Conservation (phyloP, 2,113 vertebrate species). For the Channa argus region DNA sequence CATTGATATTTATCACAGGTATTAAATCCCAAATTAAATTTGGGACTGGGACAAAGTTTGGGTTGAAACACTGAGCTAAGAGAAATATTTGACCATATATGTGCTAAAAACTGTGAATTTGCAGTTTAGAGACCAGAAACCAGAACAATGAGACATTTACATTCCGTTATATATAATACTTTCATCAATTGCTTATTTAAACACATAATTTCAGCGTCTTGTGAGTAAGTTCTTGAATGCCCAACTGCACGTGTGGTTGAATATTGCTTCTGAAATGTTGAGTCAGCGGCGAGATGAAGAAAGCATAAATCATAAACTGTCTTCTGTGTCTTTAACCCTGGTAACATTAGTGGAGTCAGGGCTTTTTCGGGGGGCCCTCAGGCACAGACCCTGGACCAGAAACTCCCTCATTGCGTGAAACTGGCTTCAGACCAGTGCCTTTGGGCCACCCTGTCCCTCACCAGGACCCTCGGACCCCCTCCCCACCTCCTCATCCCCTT, state of each 20-base stretch:
- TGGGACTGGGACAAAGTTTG: neutral
- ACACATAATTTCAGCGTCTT: neutral
- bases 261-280: neutral
- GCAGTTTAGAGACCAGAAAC: neutral
- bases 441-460: slow-evolving; percentile 23
- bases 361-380: slow-evolving; percentile 12
- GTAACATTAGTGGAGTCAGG: neutral
- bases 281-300: neutral
- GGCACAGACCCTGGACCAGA: slow-evolving; percentile 25
- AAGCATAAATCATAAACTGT: neutral
- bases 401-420: slow-evolving; percentile 16
- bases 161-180: neutral
- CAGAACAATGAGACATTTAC: neutral
- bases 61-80: neutral
- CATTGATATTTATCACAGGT: neutral
- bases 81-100: neutral
- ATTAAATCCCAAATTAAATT: too few species aligned
- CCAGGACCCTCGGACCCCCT: slow-evolving; percentile 29
- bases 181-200: neutral
- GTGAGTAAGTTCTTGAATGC: neutral
- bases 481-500: slow-evolving; percentile 36
- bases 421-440: slow-evolving; percentile 39
- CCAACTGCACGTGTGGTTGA: neutral
- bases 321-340: neutral
- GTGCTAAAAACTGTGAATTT: neutral